Evolutionary conservation across 2,113 vertebrate species (phyloP).

Genomic region (Corythornis madagascariensis): DNA sequence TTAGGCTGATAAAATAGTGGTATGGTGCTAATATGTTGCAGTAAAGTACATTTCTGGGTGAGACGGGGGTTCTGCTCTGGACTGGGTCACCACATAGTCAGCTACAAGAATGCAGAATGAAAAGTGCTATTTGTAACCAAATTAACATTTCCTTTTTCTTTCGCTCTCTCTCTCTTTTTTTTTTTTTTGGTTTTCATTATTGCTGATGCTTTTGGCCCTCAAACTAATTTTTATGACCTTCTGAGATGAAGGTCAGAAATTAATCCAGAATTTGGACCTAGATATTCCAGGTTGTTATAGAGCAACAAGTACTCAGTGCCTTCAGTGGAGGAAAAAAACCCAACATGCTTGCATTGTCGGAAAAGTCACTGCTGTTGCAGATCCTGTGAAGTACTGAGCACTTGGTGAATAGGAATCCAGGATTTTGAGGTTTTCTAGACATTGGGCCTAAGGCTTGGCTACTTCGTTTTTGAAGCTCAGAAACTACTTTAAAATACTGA

Average conservation of each 20-base stretch:
- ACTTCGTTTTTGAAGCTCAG: not conserved
- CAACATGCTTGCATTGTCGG: not conserved
- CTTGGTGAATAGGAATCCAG: not conserved
- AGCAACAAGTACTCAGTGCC: not conserved
- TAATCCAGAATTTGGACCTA: not conserved
- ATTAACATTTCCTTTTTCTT: not conserved
- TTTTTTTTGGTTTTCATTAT: not conserved
- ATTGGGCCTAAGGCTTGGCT: not conserved
- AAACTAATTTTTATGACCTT: not conserved
- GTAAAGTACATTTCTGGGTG: not conserved
- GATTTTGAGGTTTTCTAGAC: not conserved
- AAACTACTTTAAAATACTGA: conserved; percentile 30
- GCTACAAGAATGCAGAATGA: not conserved
- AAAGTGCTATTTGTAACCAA: not conserved
- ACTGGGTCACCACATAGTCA: not conserved
- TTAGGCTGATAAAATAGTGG: not conserved
- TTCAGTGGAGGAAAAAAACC: not conserved
- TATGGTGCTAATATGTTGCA: not conserved
- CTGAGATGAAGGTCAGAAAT: not conserved
- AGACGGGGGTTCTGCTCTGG: not conserved
- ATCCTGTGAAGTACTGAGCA: not conserved
- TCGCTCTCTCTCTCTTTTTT: too few species aligned
- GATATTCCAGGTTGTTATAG: not conserved
- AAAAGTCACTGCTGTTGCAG: not conserved
- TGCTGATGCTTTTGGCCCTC: not conserved